Conservation (phyloP, 2,113 vertebrate genomes). For the Cyanistes caeruleus region DNA sequence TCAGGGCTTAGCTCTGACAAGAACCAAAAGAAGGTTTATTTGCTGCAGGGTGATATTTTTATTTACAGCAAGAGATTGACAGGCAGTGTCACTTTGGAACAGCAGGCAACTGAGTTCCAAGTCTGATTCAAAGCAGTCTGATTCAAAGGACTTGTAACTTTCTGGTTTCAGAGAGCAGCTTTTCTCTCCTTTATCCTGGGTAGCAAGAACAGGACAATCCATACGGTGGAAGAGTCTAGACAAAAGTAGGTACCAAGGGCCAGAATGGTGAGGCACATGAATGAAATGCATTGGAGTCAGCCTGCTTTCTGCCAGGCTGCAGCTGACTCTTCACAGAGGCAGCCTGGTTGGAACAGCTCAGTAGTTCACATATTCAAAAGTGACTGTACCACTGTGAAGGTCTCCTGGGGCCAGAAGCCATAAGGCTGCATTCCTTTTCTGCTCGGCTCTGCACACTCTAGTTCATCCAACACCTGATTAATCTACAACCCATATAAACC, state of each 20-base stretch:
- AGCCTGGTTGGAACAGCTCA: not conserved
- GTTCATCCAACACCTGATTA: not conserved
- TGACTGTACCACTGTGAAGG: not conserved
- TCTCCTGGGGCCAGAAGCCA: not conserved
- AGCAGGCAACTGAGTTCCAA: not conserved
- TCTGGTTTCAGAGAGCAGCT: not conserved
- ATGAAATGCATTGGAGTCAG: not conserved
- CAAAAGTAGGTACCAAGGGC: not conserved
- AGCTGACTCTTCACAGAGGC: not conserved
- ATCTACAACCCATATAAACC: not conserved
- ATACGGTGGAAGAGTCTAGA: not conserved
- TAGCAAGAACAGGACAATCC: not conserved
- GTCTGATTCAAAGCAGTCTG: not conserved
- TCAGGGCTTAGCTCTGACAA: not conserved
- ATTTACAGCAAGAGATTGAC: not conserved
- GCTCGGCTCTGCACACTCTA: not conserved
- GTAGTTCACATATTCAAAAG: not conserved
- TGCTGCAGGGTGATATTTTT: not conserved
- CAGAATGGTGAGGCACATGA: not conserved
- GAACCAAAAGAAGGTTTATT: not conserved
- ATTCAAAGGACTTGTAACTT: not conserved
- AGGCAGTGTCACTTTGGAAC: not conserved
- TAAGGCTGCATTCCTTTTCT: not conserved
- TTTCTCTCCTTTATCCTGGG: not conserved
- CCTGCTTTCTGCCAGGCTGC: not conserved